phyloP scores from a whole-genome alignment of 2,113 vertebrate species.

The Anser cygnoides region DNA sequence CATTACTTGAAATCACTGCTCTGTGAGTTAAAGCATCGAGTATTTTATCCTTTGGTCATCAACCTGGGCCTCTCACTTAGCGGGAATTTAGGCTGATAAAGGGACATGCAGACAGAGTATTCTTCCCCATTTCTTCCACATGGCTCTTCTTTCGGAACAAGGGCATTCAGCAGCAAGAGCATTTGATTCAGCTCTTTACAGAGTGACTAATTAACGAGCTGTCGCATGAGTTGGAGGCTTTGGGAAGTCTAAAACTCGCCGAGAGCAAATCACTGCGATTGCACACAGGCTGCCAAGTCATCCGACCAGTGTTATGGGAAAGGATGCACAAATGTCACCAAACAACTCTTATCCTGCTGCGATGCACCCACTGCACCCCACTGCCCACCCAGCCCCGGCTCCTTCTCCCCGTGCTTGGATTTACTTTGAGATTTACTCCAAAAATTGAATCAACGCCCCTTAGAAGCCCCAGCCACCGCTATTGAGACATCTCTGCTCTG shows the following conservation, averaged over 20 bases:
- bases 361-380: too few relatives aligned
- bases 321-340: neutral
- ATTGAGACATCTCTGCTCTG: neutral
- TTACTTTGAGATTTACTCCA: neutral
- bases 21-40: neutral
- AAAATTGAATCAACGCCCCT: neutral
- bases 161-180: too few relatives aligned
- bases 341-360: neutral
- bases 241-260: neutral
- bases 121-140: neutral
- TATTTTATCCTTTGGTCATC: neutral
- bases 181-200: neutral
- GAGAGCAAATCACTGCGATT: rapidly evolving
- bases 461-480: neutral
- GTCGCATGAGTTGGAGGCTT: neutral
- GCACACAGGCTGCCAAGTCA: neutral
- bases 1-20: neutral
- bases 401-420: neutral
- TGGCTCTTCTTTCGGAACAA: neutral
- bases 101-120: rapidly evolving
- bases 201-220: neutral
- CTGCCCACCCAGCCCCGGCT: too few relatives aligned
- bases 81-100: neutral
- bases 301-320: neutral
- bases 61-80: neutral